Percentiles rank a stretch among this genome's conserved stretches.
Evolutionary conservation across 1,140 invertebrate genomes (phyloP).

Genomic region (Bathynomus jamesi): DNA sequence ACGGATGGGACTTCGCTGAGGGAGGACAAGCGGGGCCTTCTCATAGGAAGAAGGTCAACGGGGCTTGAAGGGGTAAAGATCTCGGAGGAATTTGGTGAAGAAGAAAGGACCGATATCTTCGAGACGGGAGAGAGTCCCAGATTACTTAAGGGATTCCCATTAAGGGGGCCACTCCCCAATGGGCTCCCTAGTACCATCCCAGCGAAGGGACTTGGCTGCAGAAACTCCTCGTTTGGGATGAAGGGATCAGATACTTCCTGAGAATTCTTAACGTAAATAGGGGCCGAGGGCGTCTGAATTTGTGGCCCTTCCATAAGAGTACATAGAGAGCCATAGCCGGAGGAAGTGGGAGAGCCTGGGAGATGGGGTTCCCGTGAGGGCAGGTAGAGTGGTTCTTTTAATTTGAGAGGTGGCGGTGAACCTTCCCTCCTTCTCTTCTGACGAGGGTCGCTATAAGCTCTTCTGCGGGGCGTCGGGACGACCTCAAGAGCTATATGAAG

Average conservation of each 20-base stretch:
- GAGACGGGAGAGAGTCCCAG: background rate
- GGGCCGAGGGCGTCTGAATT: background rate
- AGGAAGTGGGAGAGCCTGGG: background rate
- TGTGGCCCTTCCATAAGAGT: background rate
- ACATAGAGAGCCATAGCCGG: background rate
- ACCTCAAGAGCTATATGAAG: too few relatives aligned
- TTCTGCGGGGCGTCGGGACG: background rate
- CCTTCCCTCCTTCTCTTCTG: background rate
- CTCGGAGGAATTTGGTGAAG: background rate
- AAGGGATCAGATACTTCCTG: background rate
- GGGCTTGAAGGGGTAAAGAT: background rate
- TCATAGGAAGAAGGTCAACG: slow-evolving; percentile 4
- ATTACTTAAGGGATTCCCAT: slow-evolving; percentile 7
- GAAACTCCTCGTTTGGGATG: background rate
- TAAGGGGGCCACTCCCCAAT: slow-evolving; percentile 9
- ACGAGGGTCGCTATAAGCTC: slow-evolving; percentile 11
- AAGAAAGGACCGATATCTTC: background rate
- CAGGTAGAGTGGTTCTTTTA: background rate
- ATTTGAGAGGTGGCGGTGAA: background rate
- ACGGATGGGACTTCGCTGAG: slow-evolving; percentile 14
- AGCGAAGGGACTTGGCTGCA: background rate
- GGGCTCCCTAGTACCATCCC: slow-evolving; percentile 20
- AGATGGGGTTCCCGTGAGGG: background rate
- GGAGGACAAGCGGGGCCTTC: slow-evolving; percentile 3
- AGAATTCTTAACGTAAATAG: background rate